A percentile compares a stretch with the other conserved stretches of the same genome.
These are phyloP conservation scores for Chelonia mydas DNA, from an alignment of 2,797 vertebrate species.

Conservation along the genomic window DNA sequence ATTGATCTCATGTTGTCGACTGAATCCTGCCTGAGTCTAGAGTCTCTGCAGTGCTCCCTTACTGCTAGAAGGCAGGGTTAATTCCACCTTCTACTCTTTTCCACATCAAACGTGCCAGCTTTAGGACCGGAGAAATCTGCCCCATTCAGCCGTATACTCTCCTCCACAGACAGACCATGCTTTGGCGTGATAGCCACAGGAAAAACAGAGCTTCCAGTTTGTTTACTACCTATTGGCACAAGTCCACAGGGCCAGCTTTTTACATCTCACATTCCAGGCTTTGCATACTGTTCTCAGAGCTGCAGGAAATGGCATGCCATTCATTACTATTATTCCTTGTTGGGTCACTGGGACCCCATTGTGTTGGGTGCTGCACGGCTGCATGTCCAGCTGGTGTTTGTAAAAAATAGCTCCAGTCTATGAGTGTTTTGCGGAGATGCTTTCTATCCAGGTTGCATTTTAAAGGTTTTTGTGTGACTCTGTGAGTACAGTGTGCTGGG, in stretches of 20 bases:
- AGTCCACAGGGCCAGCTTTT: slow-evolving; percentile 43
- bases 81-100: neutral
- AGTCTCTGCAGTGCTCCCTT: neutral
- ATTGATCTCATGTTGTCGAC: neutral
- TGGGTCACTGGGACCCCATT: neutral
- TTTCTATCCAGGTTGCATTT: neutral
- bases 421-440: neutral
- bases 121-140: neutral
- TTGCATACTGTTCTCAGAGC: neutral
- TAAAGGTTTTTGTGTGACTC: neutral
- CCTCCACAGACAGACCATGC: neutral
- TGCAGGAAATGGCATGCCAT: neutral
- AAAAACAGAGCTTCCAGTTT: slow-evolving; percentile 63
- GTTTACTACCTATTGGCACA: slow-evolving; percentile 73
- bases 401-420: accelerated
- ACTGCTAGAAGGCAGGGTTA: neutral
- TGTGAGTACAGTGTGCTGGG: neutral
- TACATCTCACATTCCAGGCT: neutral
- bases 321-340: neutral
- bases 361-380: neutral
- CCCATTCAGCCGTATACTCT: neutral
- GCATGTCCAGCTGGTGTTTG: accelerated
- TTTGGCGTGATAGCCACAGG: slow-evolving; percentile 39
- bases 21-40: neutral
- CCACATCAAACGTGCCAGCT: accelerated